phyloP scores from a whole-genome alignment of 2,888 invertebrate genomes.

The Drosophila mimetica region DNA sequence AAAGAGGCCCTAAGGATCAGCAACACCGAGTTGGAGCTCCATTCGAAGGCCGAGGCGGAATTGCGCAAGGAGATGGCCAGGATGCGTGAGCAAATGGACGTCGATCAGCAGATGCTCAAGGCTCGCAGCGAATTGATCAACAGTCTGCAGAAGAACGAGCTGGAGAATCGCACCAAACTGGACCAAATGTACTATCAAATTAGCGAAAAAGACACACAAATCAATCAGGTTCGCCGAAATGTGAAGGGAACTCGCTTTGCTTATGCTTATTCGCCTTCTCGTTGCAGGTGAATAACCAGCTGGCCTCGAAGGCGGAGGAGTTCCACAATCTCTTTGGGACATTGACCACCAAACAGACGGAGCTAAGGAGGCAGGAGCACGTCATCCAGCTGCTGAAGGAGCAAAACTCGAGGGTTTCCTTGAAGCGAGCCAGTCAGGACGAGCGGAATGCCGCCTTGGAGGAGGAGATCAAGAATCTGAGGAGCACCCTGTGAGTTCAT shows the following conservation, averaged over 20 bases:
- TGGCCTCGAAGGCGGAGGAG: conserved; percentile 75
- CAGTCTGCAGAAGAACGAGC: conserved; percentile 70
- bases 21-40: background rate
- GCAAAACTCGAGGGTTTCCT: conserved; percentile 69
- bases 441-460: conserved; percentile 75
- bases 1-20: conserved; percentile 11
- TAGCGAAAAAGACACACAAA: conserved; percentile 60
- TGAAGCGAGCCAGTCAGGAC: conserved; percentile 77
- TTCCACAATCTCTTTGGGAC: conserved; percentile 74
- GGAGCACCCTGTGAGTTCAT: conserved; percentile 76
- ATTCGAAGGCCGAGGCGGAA: background rate
- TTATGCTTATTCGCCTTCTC: background rate
- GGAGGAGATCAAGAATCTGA: conserved; percentile 70
- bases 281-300: conserved; percentile 73
- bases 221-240: conserved; percentile 51
- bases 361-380: conserved; percentile 75
- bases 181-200: conserved; percentile 74
- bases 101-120: conserved; percentile 70
- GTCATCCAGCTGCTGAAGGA: conserved; percentile 80
- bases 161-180: conserved; percentile 61
- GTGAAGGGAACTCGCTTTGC: background rate
- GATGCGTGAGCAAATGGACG: conserved; percentile 70
- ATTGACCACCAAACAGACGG: conserved; percentile 73
- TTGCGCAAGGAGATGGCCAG: conserved; percentile 59
- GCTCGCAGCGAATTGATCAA: conserved; percentile 76